Base-by-base conservation (phyloP, 2,888 invertebrate genomes). In the Ophonus ardosiacus region DNA sequence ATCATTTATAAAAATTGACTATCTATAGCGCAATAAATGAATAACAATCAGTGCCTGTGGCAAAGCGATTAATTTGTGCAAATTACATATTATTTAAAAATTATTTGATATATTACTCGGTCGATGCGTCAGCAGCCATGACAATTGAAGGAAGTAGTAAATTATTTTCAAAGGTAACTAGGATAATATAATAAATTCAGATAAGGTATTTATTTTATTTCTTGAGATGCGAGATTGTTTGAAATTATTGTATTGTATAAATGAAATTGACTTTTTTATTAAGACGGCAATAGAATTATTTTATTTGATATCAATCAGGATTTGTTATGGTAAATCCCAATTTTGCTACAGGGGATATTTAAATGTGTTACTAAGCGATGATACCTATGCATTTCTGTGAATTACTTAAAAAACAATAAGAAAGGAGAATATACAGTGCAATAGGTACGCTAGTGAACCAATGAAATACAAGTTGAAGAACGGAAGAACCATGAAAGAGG, bases 151-250 rank as follows among this genome's bases (percentile, higher is more conserved):
- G 43, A 51, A 51, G 43, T 63, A 10, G 63, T 68, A 7, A 24
- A 68, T 38, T 51, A 51, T 56, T 57, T 78, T 57, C 24, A 24
- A 18, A 78, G 57, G 78, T 21, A 51, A 38, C n/a, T 78, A 57
- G 31, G 57, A 71, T 13, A 71, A 71, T 71, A 38, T 10, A 40
- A 18, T 51, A 51, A 21, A 74, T 74, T 65, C 7, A 51, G 21
- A 51, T 43, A 17, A 15, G 10, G 21, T 0, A 21, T 65, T 31
- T 65, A 21, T 18, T 21, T 31, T 65, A 31, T 17, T 65, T 65
- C 65, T 51, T 51, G 8, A 74, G 56, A 85, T 87, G 86, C 8
- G 88, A 88, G 86, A 89, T 78, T 24, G 8, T 78, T 78, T 24
- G 6, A 56, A 78, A 56, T 18, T 21, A 56, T 57, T 24, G 51